Evolutionary conservation across 2,797 vertebrate species (phyloP).

Genomic region (Botia kubotai): DNA sequence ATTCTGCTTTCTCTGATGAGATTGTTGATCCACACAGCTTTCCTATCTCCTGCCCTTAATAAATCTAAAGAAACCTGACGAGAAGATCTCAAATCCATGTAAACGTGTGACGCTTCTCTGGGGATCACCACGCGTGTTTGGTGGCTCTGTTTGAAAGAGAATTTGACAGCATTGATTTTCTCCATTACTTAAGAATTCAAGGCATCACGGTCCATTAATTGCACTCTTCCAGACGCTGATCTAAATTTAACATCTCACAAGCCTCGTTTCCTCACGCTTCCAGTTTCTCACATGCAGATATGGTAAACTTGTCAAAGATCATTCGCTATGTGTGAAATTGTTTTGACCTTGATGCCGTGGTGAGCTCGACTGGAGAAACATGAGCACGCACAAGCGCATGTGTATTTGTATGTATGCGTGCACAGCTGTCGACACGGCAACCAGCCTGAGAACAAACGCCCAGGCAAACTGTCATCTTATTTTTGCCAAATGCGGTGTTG

Average conservation of each 20-base stretch:
- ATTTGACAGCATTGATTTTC: conserved; percentile 13
- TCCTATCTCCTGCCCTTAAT: conserved; percentile 40
- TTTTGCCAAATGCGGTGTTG: conserved; percentile 25
- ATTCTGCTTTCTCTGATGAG: conserved; percentile 51
- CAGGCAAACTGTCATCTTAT: conserved; percentile 21
- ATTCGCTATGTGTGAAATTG: conserved; percentile 13
- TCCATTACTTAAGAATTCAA: neutral
- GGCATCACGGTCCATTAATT: neutral
- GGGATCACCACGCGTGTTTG: neutral
- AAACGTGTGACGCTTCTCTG: conserved; percentile 2
- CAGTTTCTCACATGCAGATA: neutral
- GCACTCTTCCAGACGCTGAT: neutral
- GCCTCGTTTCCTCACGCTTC: neutral
- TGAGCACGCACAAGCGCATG: neutral
- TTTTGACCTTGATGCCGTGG: conserved; percentile 30
- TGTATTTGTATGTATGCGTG: neutral
- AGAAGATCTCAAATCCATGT: conserved; percentile 47
- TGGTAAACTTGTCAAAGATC: conserved; percentile 11
- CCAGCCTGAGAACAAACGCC: conserved; percentile 29
- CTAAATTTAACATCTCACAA: conserved; percentile 14
- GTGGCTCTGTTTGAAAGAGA: neutral
- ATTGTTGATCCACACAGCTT: conserved; percentile 55
- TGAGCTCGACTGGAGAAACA: conserved; percentile 16
- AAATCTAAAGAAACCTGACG: conserved; percentile 61
- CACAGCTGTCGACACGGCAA: conserved; percentile 20